Evolutionary conservation across 2,797 vertebrate genomes (phyloP).

Genomic region (Gobionotothen gibberifrons): DNA sequence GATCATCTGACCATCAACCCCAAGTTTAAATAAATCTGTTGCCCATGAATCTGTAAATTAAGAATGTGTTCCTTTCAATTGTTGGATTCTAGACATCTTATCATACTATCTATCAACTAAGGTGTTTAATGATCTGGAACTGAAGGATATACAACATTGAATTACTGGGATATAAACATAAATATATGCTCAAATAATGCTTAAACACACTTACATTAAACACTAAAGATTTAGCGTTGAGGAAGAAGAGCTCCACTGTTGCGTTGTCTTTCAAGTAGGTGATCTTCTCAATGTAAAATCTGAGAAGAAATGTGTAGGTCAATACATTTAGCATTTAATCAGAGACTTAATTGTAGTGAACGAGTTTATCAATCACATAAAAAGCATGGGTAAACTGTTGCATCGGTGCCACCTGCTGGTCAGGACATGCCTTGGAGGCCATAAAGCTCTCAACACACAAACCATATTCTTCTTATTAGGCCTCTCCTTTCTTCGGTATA

Average conservation of each 20-base stretch:
- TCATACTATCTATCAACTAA: not conserved
- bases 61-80: slow-evolving; percentile 1
- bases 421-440: not conserved
- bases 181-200: not conserved
- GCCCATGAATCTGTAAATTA: not conserved
- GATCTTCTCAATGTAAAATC: slow-evolving; percentile 98
- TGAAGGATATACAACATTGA: not conserved
- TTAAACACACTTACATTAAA: slow-evolving; percentile 89
- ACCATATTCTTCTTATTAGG: not conserved
- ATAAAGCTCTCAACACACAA: not conserved
- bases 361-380: not conserved
- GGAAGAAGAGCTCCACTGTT: slow-evolving; percentile 96
- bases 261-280: slow-evolving; percentile 94
- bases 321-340: slow-evolving; percentile 8
- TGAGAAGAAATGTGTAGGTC: slow-evolving; percentile 71
- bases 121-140: not conserved
- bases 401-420: slow-evolving; percentile 79
- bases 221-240: slow-evolving; percentile 94
- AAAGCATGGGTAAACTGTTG: slow-evolving; percentile 18
- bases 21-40: not conserved
- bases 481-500: not conserved
- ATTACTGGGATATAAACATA: not conserved
- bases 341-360: slow-evolving; percentile 10
- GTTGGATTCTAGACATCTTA: not conserved
- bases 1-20: not conserved